phyloP scores from a whole-genome alignment of 1,140 invertebrate species.

The Calycopis cecrops region DNA sequence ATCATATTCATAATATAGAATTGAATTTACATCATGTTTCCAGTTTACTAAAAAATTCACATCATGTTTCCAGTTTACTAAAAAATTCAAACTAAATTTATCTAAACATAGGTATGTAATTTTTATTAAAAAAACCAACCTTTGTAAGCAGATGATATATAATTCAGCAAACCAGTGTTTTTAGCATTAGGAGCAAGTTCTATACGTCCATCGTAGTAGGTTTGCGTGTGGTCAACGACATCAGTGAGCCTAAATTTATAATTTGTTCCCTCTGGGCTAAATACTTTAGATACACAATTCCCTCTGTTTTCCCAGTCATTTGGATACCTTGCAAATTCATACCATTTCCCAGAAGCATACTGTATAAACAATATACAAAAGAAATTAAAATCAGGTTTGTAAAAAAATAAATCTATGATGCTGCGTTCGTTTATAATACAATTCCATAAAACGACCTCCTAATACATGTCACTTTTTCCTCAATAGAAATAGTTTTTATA shows the following conservation, averaged over 20 bases:
- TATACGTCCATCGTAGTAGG: slow-evolving; percentile 10
- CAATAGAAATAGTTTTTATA: too few relatives aligned
- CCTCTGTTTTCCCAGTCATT: slow-evolving; percentile 13
- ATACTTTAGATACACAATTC: slow-evolving; percentile 11
- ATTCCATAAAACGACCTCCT: too few relatives aligned
- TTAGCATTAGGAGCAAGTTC: neutral
- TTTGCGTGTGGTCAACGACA: slow-evolving; percentile 1
- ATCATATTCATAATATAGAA: too few relatives aligned
- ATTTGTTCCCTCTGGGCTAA: neutral
- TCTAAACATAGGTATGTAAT: too few relatives aligned
- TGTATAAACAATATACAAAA: too few relatives aligned
- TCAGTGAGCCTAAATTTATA: slow-evolving; percentile 13
- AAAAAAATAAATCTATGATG: too few relatives aligned
- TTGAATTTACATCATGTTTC: too few relatives aligned
- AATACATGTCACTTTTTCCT: too few relatives aligned
- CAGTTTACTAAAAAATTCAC: too few relatives aligned
- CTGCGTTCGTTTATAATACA: too few relatives aligned
- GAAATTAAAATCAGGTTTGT: neutral
- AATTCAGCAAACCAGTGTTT: slow-evolving; percentile 6
- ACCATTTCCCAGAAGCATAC: slow-evolving; percentile 13
- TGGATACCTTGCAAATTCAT: slow-evolving; percentile 9
- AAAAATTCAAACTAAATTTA: too few relatives aligned
- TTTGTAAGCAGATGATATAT: slow-evolving; percentile 4
- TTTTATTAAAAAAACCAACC: neutral
- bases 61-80: too few relatives aligned